Evolutionary conservation across 2,888 invertebrate genomes (phyloP), one percentile per base, ranked within the genome.

Genomic region (Pseudococcus longispinus): DNA sequence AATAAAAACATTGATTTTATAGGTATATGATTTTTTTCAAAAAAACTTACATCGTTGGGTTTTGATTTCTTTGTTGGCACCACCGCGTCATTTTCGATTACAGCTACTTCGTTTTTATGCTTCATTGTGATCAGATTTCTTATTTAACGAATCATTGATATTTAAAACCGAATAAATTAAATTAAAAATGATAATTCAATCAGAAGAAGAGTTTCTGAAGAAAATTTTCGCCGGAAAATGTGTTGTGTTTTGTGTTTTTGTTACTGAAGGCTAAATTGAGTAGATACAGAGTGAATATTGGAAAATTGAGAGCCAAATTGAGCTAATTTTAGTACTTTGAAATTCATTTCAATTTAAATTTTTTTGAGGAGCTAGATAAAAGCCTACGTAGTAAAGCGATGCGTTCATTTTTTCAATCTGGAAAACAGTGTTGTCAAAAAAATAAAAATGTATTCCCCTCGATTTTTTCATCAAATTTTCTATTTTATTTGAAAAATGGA

Each of bases 101-200:
- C 23, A 42, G 88, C 88, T 20, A 88, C 87, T 88, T 88, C 88
- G 15, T 20, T 87, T 65, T 88, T 88, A 13, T 87, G 84, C 32
- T 88, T 88, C 46, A 87, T 85, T 70, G 84, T 88, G n/a, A 8
- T 4, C n/a, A 20, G 18, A 20, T 44, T 42, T 15, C 29, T 32
- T 18, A 46, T 32, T 26, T 55, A 55, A n/a, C 23, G 23, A 20
- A 51, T 55, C 29, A 83, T 55, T 46, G 51, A 51, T 6, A 15
- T 20, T 46, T 60, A 23, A 51, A 23, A 37, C 18, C 4, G 44
- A 83, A 13, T 51, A 44, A n/a, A 18, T 82, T 84, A 84, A 42
- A 46, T 37, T 9, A 37, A 37, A 37, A 37, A 1, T 37, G 9
- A 37, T 37, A 82, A 46, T 51, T n/a, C n/a, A 23, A 20, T 23